Conservation (phyloP, 2,888 invertebrate genomes). For the Chymomyza caudatula region DNA sequence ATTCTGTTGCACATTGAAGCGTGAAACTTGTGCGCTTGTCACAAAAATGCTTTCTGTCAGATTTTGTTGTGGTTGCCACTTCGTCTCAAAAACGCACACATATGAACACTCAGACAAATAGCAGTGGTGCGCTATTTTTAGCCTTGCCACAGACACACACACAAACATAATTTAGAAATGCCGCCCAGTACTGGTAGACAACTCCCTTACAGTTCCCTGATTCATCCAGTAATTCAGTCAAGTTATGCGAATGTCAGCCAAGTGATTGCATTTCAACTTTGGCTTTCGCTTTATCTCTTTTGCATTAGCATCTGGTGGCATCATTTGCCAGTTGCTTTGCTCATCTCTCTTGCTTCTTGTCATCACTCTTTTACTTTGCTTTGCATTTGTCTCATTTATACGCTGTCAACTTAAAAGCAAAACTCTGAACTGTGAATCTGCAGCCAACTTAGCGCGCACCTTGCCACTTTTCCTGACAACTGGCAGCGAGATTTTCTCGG, state of each 20-base stretch:
- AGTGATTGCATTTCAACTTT: slow-evolving; percentile 31
- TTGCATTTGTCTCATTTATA: slow-evolving; percentile 7
- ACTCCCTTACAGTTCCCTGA: background rate
- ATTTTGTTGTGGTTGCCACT: slow-evolving; percentile 49
- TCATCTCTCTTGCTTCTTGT: background rate
- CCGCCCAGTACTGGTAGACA: background rate
- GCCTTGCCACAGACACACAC: slow-evolving; percentile 24
- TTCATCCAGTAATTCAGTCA: slow-evolving; percentile 33
- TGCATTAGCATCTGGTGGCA: background rate
- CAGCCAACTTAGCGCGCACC: background rate
- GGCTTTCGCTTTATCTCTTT: background rate
- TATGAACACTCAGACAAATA: background rate
- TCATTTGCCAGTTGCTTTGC: background rate
- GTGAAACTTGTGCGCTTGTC: slow-evolving; percentile 76
- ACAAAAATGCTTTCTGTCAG: slow-evolving; percentile 76
- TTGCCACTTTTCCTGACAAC: background rate
- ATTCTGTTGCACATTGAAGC: slow-evolving; percentile 66
- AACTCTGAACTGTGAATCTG: background rate
- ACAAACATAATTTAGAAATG: slow-evolving; percentile 36
- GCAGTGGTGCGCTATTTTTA: background rate
- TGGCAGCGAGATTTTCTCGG: background rate
- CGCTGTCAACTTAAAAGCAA: slow-evolving; percentile 8
- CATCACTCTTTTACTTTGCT: background rate
- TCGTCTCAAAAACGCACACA: background rate
- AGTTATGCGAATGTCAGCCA: slow-evolving; percentile 37